These are phyloP conservation scores for Burhinus oedicnemus DNA, from an alignment of 2,113 vertebrate species.

Conservation along the genomic window DNA sequence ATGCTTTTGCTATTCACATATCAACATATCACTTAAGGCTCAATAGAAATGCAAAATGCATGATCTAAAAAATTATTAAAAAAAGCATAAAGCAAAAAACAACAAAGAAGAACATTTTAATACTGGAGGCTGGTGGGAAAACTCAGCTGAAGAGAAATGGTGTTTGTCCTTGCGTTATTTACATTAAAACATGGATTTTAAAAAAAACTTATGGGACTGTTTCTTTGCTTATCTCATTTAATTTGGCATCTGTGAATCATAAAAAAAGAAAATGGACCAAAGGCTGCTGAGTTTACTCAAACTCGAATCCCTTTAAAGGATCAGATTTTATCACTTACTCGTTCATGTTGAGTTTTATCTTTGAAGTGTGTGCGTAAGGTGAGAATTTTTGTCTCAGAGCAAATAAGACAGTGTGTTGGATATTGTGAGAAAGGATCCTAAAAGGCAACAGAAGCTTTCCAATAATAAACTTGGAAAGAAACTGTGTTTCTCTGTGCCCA, in stretches of 20 bases:
- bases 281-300: not conserved
- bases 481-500: not conserved
- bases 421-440: not conserved
- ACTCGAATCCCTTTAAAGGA: not conserved
- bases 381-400: not conserved
- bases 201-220: not conserved
- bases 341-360: not conserved
- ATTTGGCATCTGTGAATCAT: not conserved
- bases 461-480: not conserved
- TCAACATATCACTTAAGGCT: not conserved
- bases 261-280: not conserved
- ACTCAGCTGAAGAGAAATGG: not conserved
- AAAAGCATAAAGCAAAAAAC: not conserved
- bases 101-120: not conserved
- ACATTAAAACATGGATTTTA: not conserved
- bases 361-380: not conserved
- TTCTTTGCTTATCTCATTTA: not conserved
- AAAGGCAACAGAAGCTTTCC: not conserved
- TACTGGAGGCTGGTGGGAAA: not conserved
- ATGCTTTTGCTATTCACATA: not conserved
- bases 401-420: not conserved
- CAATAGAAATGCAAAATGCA: not conserved
- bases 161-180: not conserved
- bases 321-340: not conserved
- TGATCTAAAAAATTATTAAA: not conserved